Evolutionary conservation across 1,140 invertebrate genomes (phyloP), one percentile per base, ranked within the genome.

Genomic region (Anadara kagoshimensis): DNA sequence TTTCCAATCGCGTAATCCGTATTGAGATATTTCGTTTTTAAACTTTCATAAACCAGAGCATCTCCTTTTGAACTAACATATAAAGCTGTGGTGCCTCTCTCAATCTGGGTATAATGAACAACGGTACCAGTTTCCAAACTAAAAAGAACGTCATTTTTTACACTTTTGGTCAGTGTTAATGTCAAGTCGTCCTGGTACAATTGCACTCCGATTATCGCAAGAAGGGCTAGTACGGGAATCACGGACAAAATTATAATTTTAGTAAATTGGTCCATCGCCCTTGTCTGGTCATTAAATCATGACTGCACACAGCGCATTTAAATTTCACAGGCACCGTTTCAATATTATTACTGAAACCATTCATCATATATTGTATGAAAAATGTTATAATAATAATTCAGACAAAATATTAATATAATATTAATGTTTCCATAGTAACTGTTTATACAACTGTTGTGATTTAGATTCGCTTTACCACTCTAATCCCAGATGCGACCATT

Each of bases 101-200:
- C 82, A n/a, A 78, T 76, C 75, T 84, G 82, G 12, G 77, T 49
- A 36, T 59, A 54, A 59, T 84, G 82, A 5, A 84, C 61, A 1
- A 84, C 69, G 11, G 65, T 70, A 8, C 73, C 82, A 2, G 64
- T 75, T 54, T 83, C 67, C 14, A 77, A 57, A 56, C 82, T 79
- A 45, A 67, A 67, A 14, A 26, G 29, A 12, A 67, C 24, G 1
- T 57, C 36, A 24, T 44, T 53, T 0, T 29, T 11, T 3, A 67
- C 54, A 14, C 10, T n/a, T 24, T 67, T 57, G 24, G 18, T n/a
- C 44, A 20, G 8, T 4, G 5, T 45, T n/a, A 67, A 11, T 43
- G 24, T 18, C 24, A 24, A 3, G 10, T 41, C 36, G n/a, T 24
- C 54, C 8, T 56, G 4, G 2, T 41, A 24, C n/a, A 67, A 26